Percentiles rank a stretch among this genome's conserved stretches.
phyloP scores from a whole-genome alignment of 2,888 invertebrate species.

The Adela reaumurella region DNA sequence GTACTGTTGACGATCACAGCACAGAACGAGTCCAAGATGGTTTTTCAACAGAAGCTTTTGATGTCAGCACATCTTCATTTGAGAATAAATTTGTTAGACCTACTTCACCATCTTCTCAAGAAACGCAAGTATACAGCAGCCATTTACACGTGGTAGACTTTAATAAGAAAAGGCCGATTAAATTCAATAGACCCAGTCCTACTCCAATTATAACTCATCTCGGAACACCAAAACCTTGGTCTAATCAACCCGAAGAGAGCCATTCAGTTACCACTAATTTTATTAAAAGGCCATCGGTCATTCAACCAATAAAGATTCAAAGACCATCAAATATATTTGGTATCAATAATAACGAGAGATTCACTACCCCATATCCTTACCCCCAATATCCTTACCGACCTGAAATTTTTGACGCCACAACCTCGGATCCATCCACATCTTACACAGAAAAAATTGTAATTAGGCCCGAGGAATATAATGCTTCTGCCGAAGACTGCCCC shows the following conservation, averaged over 20 bases:
- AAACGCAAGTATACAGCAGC: slow-evolving; percentile 26
- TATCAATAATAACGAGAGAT: neutral
- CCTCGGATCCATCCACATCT: slow-evolving; percentile 33
- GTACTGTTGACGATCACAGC: slow-evolving; percentile 14
- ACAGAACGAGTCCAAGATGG: slow-evolving; percentile 16
- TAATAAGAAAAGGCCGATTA: neutral
- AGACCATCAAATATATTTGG: slow-evolving; percentile 27
- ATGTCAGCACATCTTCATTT: slow-evolving; percentile 8
- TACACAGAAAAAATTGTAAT: slow-evolving; percentile 46
- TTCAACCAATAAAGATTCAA: slow-evolving; percentile 16
- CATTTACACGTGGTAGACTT: slow-evolving; percentile 29
- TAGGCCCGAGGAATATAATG: slow-evolving; percentile 44
- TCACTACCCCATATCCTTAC: slow-evolving; percentile 13
- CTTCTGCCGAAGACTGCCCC: slow-evolving; percentile 47
- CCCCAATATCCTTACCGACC: slow-evolving; percentile 18
- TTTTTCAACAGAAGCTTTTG: slow-evolving; percentile 15
- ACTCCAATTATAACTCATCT: slow-evolving; percentile 46
- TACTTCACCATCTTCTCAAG: slow-evolving; percentile 25
- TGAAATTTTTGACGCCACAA: slow-evolving; percentile 35
- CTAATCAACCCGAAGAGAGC: neutral
- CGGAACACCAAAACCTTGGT: slow-evolving; percentile 38
- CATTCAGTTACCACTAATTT: neutral
- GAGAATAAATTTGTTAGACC: slow-evolving; percentile 14
- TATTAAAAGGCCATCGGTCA: neutral
- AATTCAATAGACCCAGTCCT: slow-evolving; percentile 20